phyloP scores from a whole-genome alignment of 2,888 invertebrate genomes.

The Calliphora vomitoria region DNA sequence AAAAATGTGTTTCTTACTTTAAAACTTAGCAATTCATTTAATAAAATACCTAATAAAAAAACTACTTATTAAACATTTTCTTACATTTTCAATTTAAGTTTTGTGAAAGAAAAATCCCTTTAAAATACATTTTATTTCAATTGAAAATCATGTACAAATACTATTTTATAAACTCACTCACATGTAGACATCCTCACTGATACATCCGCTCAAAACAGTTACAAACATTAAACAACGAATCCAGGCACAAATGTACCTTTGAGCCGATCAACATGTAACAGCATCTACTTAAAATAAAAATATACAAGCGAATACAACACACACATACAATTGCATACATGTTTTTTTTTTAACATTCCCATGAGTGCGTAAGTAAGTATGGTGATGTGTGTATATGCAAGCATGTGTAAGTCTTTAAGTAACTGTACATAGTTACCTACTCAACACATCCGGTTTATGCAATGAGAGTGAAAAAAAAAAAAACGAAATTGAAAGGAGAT shows the following conservation, averaged over 20 bases:
- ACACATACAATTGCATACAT: not conserved
- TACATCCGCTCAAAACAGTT: not conserved
- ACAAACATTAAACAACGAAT: not conserved
- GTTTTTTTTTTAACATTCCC: not conserved
- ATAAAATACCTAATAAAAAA: not conserved
- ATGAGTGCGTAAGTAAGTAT: not conserved
- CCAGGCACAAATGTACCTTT: constrained; percentile 7
- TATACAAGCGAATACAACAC: not conserved
- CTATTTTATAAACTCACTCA: constrained; percentile 14
- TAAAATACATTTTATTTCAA: not conserved
- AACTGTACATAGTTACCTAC: constrained; percentile 37
- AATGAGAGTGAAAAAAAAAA: not conserved
- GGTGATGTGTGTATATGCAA: not conserved
- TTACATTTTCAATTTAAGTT: not conserved
- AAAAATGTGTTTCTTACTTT: not conserved
- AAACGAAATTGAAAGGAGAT: not conserved
- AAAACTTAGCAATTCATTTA: not conserved
- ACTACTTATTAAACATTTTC: not conserved
- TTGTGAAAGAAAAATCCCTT: not conserved
- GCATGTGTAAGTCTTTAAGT: constrained; percentile 35
- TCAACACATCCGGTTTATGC: constrained; percentile 45
- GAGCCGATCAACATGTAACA: constrained; percentile 34
- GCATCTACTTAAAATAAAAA: not conserved
- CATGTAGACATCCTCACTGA: not conserved
- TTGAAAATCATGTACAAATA: constrained; percentile 40